Conservation (phyloP, 2,113 vertebrate genomes). For the Glaucidium brasilianum region DNA sequence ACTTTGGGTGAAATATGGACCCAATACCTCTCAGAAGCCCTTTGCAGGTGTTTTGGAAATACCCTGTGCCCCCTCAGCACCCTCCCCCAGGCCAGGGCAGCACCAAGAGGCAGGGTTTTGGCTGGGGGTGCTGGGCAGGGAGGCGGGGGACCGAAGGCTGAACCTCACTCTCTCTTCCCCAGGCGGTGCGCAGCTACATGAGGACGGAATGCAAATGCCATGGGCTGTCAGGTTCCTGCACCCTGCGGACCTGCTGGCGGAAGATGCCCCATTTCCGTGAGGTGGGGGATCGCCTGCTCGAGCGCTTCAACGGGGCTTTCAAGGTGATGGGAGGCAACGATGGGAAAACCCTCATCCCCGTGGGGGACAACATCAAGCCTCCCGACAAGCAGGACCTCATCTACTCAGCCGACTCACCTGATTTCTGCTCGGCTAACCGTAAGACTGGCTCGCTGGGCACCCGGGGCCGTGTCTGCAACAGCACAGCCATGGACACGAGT, state of each 20-base stretch:
- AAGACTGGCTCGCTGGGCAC: constrained; percentile 94
- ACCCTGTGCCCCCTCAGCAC: not conserved
- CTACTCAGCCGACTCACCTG: constrained; percentile 93
- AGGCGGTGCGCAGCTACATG: constrained; percentile 96
- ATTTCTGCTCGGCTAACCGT: constrained; percentile 93
- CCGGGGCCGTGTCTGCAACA: constrained; percentile 90
- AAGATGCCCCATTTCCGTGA: constrained; percentile 97
- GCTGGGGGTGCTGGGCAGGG: not conserved
- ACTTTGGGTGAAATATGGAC: not conserved
- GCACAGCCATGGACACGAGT: constrained; percentile 92
- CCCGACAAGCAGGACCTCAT: constrained; percentile 92
- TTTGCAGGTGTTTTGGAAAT: not conserved
- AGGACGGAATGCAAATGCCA: constrained; percentile 97
- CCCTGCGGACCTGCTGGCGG: constrained; percentile 94
- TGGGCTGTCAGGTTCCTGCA: constrained; percentile 94
- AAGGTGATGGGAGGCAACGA: constrained; percentile 98
- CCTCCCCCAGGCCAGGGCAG: not conserved
- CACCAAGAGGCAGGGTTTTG: not conserved
- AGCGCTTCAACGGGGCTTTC: constrained; percentile 93
- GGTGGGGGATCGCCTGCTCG: constrained; percentile 89
- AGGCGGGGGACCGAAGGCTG: not conserved
- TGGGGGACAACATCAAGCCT: constrained; percentile 91
- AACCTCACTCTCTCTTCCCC: not conserved
- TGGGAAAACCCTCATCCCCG: constrained; percentile 91
- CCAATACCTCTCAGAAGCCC: not conserved